Conservation (phyloP, 2,888 invertebrate species). For the Drosophila kuntzei region DNA sequence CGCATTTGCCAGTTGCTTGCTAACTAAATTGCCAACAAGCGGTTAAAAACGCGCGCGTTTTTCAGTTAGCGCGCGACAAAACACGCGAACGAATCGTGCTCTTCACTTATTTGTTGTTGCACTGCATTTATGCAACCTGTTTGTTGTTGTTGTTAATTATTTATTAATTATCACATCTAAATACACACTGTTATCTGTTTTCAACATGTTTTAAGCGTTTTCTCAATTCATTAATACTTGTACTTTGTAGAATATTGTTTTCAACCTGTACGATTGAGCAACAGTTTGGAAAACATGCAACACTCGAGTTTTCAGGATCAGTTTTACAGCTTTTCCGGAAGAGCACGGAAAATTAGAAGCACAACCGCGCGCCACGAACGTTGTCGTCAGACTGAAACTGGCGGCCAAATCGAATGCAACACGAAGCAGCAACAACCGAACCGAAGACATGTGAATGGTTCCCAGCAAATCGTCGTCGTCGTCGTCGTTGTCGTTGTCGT, state of each 20-base stretch:
- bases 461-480: conserved; percentile 64
- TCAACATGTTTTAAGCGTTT: neutral
- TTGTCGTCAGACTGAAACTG: conserved; percentile 74
- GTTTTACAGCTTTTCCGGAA: neutral
- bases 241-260: conserved; percentile 12
- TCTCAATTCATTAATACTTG: neutral
- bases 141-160: conserved; percentile 19
- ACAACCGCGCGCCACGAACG: conserved; percentile 78
- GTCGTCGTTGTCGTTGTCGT: conserved; percentile 31
- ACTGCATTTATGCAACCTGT: conserved; percentile 42
- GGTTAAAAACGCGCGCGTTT: conserved; percentile 57
- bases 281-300: conserved; percentile 33
- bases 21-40: conserved; percentile 73
- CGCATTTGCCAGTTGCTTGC: conserved; percentile 66
- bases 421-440: conserved; percentile 46
- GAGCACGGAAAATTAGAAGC: conserved; percentile 18
- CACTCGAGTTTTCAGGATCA: conserved; percentile 29
- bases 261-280: conserved; percentile 41
- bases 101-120: conserved; percentile 21
- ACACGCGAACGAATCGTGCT: conserved; percentile 57
- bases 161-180: conserved; percentile 11
- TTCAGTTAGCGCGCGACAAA: conserved; percentile 38
- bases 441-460: conserved; percentile 63
- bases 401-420: conserved; percentile 27
- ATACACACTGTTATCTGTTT: neutral